These are phyloP conservation scores for Glaucomys volans DNA, from an alignment of 2,113 vertebrate species.

Conservation along the genomic window DNA sequence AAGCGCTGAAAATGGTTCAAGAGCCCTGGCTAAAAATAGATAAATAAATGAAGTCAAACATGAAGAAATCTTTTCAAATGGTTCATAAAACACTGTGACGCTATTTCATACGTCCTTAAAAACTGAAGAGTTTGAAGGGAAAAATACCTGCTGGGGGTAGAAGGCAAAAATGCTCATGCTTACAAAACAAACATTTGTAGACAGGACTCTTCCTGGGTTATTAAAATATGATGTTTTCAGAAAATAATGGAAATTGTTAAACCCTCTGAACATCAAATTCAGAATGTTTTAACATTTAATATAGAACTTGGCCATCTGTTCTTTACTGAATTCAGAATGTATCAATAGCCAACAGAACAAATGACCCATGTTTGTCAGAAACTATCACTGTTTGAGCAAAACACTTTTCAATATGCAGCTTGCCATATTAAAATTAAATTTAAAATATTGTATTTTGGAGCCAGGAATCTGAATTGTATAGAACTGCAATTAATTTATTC, in stretches of 20 bases:
- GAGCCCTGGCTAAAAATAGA: constrained; percentile 77
- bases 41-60: constrained; percentile 71
- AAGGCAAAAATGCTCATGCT: constrained; percentile 34
- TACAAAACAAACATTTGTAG: constrained; percentile 54
- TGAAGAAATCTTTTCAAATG: constrained; percentile 74
- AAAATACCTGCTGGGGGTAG: constrained; percentile 54
- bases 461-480: neutral
- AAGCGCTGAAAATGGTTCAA: constrained; percentile 72
- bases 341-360: neutral
- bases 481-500: neutral
- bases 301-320: neutral
- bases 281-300: constrained; percentile 38
- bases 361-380: neutral
- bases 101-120: constrained; percentile 55
- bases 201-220: neutral
- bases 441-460: neutral
- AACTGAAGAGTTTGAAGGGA: constrained; percentile 68
- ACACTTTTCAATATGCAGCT: neutral
- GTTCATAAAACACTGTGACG: constrained; percentile 64
- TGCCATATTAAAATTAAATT: neutral
- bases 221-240: constrained; percentile 9
- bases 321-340: neutral
- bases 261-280: neutral
- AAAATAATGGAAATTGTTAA: neutral
- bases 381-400: neutral